Percentiles rank a stretch among this genome's conserved stretches.
Conservation (phyloP, 2,797 vertebrate genomes). For the Cyclura pinguis region DNA sequence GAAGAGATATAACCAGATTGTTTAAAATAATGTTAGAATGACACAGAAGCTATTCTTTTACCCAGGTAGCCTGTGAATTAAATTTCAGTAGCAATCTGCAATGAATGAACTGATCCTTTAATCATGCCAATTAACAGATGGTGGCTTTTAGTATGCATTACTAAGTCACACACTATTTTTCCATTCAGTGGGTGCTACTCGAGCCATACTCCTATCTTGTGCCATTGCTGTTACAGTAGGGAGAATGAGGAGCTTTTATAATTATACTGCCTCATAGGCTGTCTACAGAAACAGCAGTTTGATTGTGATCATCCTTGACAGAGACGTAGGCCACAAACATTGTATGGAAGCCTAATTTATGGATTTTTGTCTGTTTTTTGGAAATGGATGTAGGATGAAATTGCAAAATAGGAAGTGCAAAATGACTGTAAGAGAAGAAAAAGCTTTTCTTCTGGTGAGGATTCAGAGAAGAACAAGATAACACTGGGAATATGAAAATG, state of each 20-base stretch:
- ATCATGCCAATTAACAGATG: constrained; percentile 23
- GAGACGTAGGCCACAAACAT: constrained; percentile 71
- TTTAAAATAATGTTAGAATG: constrained; percentile 3
- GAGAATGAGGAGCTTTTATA: constrained; percentile 63
- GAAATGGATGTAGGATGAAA: constrained; percentile 68
- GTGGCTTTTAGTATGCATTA: not conserved
- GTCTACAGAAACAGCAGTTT: constrained; percentile 72
- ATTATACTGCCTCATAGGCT: constrained; percentile 68
- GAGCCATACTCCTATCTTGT: constrained; percentile 38
- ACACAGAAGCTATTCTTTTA: not conserved
- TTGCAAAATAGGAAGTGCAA: constrained; percentile 68
- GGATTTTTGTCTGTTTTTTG: constrained; percentile 72
- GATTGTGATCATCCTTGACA: constrained; percentile 76
- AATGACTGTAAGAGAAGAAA: constrained; percentile 54
- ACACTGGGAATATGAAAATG: constrained; percentile 58
- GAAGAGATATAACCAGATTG: not conserved
- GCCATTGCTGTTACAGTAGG: constrained; percentile 30
- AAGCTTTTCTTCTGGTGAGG: constrained; percentile 66
- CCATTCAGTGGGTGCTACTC: not conserved
- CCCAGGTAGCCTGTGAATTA: not conserved
- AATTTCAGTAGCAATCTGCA: constrained; percentile 14
- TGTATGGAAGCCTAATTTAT: constrained; percentile 68
- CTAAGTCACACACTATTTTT: constrained; percentile 38
- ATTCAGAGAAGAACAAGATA: constrained; percentile 59
- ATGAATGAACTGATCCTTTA: constrained; percentile 28